These are phyloP conservation scores for Chaenogobius annularis DNA, from an alignment of 2,113 vertebrate genomes.

Conservation along the genomic window DNA sequence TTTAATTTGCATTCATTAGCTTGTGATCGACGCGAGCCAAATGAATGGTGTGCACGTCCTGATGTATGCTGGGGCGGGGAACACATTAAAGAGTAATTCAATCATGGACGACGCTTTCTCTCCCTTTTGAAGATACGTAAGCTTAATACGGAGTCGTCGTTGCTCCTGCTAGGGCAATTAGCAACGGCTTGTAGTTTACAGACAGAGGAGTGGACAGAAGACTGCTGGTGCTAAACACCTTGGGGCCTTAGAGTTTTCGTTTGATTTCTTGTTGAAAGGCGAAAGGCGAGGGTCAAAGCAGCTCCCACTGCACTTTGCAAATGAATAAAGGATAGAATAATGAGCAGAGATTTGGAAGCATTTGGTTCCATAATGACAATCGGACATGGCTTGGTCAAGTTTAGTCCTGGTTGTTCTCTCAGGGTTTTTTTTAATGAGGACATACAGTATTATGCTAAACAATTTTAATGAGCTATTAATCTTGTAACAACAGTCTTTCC, in stretches of 20 bases:
- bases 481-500: no score
- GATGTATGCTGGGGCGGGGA: not conserved
- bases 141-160: not conserved
- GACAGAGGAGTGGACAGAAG: not conserved
- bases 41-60: conserved; percentile 29
- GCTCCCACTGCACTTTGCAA: not conserved
- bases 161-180: not conserved
- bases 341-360: no score
- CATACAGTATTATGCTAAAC: no score
- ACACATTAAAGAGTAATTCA: conserved; percentile 10
- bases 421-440: no score
- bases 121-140: not conserved
- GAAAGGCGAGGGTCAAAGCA: not conserved
- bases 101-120: not conserved
- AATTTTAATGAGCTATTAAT: no score
- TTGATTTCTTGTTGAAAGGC: not conserved
- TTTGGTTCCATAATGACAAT: no score
- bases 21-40: conserved; percentile 21
- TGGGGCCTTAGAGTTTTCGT: not conserved
- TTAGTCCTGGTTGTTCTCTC: no score
- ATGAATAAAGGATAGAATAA: not conserved
- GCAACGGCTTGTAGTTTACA: not conserved
- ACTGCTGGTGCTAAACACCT: not conserved
- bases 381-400: not conserved
- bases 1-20: conserved; percentile 31